Evolutionary conservation across 2,888 invertebrate species (phyloP).

Genomic region (Noctua janthe): DNA sequence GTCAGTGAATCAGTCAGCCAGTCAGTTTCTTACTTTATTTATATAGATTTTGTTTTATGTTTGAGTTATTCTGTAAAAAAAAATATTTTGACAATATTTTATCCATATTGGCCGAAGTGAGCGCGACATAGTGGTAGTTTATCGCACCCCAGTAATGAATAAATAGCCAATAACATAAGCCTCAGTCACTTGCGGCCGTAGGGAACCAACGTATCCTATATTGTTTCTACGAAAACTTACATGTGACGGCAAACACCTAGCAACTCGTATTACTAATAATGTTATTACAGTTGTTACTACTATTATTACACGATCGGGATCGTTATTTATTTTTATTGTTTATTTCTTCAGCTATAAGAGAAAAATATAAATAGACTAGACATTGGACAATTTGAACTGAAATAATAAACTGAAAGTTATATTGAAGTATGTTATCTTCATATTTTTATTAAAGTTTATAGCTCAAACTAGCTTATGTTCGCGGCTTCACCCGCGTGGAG

Average conservation of each 20-base stretch:
- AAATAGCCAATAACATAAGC: neutral
- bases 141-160: neutral
- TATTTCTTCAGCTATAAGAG: neutral
- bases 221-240: neutral
- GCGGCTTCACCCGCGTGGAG: too few species aligned
- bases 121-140: neutral
- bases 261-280: neutral
- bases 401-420: neutral
- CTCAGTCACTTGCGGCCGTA: neutral
- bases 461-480: too few species aligned
- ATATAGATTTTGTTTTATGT: too few species aligned
- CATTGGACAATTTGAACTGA: neutral
- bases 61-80: neutral
- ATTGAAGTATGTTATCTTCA: neutral
- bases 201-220: neutral
- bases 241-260: constrained; percentile 6
- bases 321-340: constrained; percentile 15
- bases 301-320: neutral
- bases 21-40: too few species aligned
- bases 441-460: neutral
- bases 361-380: neutral
- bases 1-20: too few species aligned
- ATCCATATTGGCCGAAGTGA: neutral
- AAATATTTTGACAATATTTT: neutral
- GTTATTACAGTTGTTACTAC: constrained; percentile 22